phyloP scores from a whole-genome alignment of 2,888 invertebrate species.

The Micoletzkya japonica region DNA sequence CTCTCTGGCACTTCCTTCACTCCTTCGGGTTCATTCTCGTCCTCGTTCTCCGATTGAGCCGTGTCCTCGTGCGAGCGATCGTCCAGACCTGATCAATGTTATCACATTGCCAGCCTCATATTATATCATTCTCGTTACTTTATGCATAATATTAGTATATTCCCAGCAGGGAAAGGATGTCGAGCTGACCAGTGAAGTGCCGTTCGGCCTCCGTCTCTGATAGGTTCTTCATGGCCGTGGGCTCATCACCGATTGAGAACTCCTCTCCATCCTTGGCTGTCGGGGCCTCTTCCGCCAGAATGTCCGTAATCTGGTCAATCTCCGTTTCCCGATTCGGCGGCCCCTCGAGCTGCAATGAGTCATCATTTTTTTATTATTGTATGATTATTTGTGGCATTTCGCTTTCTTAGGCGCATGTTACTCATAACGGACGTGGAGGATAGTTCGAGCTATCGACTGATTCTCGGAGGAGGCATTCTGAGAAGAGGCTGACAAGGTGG shows the following conservation, averaged over 20 bases:
- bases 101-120: background rate
- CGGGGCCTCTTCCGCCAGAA: conserved; percentile 60
- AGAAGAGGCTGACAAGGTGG: too few relatives aligned
- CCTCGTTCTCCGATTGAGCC: conserved; percentile 69
- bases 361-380: background rate
- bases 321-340: background rate
- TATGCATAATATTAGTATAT: background rate
- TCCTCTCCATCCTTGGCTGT: conserved; percentile 14
- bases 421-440: too few relatives aligned
- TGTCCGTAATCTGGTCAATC: background rate
- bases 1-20: conserved; percentile 45
- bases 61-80: conserved; percentile 71
- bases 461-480: too few relatives aligned
- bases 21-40: conserved; percentile 51
- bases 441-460: too few relatives aligned
- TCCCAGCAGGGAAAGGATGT: background rate
- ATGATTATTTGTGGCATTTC: background rate
- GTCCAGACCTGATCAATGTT: conserved; percentile 66
- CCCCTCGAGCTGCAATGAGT: conserved; percentile 28
- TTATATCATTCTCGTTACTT: background rate
- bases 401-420: background rate
- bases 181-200: conserved; percentile 43
- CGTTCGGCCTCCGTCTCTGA: conserved; percentile 58
- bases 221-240: conserved; percentile 9
- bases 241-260: conserved; percentile 23